These are phyloP conservation scores for Homalodisca vitripennis DNA, from an alignment of 1,140 invertebrate genomes.

Conservation along the genomic window DNA sequence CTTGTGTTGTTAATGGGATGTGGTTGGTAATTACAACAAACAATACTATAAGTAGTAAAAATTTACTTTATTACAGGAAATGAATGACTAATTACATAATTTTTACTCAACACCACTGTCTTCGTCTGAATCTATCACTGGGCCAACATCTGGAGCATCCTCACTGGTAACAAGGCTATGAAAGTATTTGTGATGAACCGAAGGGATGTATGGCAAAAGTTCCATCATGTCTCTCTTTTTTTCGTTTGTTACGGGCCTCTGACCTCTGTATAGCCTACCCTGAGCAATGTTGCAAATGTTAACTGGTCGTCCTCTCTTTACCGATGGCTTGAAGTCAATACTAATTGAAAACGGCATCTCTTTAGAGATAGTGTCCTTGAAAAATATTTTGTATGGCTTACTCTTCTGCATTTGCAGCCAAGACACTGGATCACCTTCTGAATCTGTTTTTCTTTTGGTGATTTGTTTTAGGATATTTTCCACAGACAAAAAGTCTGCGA, in stretches of 20 bases:
- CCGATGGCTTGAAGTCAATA: constrained; percentile 17
- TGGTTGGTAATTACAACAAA: background rate
- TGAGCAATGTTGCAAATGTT: constrained; percentile 8
- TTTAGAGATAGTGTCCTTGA: constrained; percentile 26
- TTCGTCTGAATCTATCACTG: background rate
- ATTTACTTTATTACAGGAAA: background rate
- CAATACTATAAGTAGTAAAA: background rate
- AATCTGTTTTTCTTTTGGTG: constrained; percentile 26
- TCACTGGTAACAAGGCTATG: constrained; percentile 21
- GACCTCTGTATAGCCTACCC: background rate
- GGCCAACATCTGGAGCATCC: constrained; percentile 11
- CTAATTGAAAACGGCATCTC: constrained; percentile 24
- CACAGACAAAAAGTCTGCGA: too few species aligned
- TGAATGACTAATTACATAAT: background rate
- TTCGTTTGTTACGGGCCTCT: background rate
- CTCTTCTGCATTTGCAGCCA: constrained; percentile 38
- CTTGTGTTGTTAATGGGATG: background rate
- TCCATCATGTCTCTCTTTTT: constrained; percentile 30
- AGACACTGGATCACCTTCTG: constrained; percentile 31
- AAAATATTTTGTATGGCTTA: constrained; percentile 30
- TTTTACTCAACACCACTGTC: background rate
- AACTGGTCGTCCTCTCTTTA: constrained; percentile 21
- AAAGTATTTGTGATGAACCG: constrained; percentile 32
- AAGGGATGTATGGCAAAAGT: constrained; percentile 35
- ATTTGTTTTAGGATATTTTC: constrained; percentile 17